phyloP scores from a whole-genome alignment of 1,140 invertebrate species.

The Halesus radiatus region DNA sequence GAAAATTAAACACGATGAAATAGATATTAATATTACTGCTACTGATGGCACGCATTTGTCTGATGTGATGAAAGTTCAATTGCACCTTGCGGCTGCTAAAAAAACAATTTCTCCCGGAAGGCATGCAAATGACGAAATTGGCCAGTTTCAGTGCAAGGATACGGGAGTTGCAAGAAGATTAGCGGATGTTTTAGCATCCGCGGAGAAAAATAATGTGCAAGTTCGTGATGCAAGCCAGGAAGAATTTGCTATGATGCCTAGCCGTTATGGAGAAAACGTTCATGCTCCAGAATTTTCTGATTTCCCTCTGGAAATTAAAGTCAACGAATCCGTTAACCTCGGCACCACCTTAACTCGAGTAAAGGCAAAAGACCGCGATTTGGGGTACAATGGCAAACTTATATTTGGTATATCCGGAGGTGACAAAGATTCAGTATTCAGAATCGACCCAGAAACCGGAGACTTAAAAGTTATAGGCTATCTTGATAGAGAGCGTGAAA shows the following conservation, averaged over 20 bases:
- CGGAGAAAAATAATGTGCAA: constrained; percentile 80
- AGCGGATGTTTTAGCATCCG: constrained; percentile 79
- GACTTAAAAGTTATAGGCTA: constrained; percentile 82
- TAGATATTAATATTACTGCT: constrained; percentile 83
- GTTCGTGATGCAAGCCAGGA: constrained; percentile 65
- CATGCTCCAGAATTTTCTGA: constrained; percentile 83
- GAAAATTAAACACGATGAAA: constrained; percentile 74
- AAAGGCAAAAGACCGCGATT: constrained; percentile 81
- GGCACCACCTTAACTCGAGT: constrained; percentile 78
- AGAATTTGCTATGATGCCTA: constrained; percentile 80
- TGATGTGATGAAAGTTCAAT: constrained; percentile 77
- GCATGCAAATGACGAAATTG: constrained; percentile 63
- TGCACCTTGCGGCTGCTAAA: constrained; percentile 77
- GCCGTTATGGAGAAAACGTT: constrained; percentile 82
- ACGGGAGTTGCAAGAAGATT: constrained; percentile 82
- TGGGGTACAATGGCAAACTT: constrained; percentile 80
- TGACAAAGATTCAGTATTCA: constrained; percentile 86
- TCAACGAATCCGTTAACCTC: constrained; percentile 85
- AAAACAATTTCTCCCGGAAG: constrained; percentile 55
- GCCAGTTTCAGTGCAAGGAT: constrained; percentile 81
- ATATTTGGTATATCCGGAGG: constrained; percentile 86
- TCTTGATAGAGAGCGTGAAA: constrained; percentile 84
- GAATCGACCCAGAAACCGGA: constrained; percentile 83
- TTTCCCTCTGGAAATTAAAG: constrained; percentile 77
- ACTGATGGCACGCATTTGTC: constrained; percentile 90